These are phyloP conservation scores for Pammene fasciana DNA, from an alignment of 2,888 invertebrate genomes.

Conservation along the genomic window DNA sequence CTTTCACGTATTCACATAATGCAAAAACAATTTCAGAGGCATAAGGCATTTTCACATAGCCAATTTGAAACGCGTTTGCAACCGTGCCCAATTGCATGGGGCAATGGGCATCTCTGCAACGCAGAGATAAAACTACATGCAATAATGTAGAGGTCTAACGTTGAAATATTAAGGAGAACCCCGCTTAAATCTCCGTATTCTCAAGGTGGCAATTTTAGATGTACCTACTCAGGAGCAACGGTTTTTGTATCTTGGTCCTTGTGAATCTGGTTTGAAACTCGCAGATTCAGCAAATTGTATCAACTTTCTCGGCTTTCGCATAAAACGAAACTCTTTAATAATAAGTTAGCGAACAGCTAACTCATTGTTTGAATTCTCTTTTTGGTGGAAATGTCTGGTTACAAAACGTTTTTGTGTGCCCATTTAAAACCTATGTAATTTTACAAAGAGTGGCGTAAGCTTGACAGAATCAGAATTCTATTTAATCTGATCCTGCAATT, in stretches of 20 bases:
- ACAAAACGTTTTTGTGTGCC: neutral
- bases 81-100: slow-evolving; percentile 45
- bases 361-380: slow-evolving; percentile 4
- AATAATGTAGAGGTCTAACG: slow-evolving; percentile 22
- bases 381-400: neutral
- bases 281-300: slow-evolving; percentile 21
- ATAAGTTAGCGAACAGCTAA: slow-evolving; percentile 14
- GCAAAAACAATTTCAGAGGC: slow-evolving; percentile 31
- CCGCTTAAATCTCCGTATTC: slow-evolving; percentile 36
- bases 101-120: slow-evolving; percentile 43
- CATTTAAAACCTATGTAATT: neutral
- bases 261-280: slow-evolving; percentile 7
- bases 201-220: slow-evolving; percentile 23
- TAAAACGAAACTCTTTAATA: slow-evolving; percentile 28
- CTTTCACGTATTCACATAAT: slow-evolving; percentile 28
- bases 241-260: slow-evolving; percentile 29
- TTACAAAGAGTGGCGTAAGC: neutral
- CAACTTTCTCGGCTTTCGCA: slow-evolving; percentile 12
- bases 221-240: slow-evolving; percentile 5
- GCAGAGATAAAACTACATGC: slow-evolving; percentile 25
- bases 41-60: slow-evolving; percentile 12
- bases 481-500: no score
- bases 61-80: slow-evolving; percentile 43
- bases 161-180: slow-evolving; percentile 30
- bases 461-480: no score